Conservation (phyloP, 2,888 invertebrate genomes). For the Chrysodeixis includens region DNA sequence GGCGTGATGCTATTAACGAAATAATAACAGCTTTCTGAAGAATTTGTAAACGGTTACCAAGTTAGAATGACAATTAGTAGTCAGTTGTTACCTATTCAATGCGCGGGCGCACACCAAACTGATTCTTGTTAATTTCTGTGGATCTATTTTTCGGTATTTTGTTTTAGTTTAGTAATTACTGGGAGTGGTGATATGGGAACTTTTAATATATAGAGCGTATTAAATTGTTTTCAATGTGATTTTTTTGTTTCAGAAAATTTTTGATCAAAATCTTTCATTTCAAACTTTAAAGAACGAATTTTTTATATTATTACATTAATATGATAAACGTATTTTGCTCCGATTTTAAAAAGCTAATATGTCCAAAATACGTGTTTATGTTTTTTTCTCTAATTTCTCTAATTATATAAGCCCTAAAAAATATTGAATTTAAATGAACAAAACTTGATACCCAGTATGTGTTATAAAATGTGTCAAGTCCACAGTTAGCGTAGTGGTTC, state of each 20-base stretch:
- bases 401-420: no score
- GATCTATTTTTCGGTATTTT: slow-evolving; percentile 30
- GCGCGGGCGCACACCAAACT: slow-evolving; percentile 8
- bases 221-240: no score
- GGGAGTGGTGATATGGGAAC: slow-evolving; percentile 10
- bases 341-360: no score
- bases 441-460: neutral
- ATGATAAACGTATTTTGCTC: no score
- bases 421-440: no score
- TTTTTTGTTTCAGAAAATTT: no score
- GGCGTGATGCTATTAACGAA: slow-evolving; percentile 33
- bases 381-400: no score
- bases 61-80: slow-evolving; percentile 31
- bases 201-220: no score
- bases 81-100: slow-evolving; percentile 28
- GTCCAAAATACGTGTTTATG: no score
- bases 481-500: neutral
- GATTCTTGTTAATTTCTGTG: slow-evolving; percentile 45
- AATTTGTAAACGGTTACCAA: slow-evolving; percentile 31
- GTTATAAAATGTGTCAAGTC: slow-evolving; percentile 23
- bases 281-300: no score
- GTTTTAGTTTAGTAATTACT: slow-evolving; percentile 12
- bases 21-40: slow-evolving; percentile 47
- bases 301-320: no score
- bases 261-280: no score